Evolutionary conservation across 1,140 invertebrate species (phyloP).

Genomic region (Drosophila miranda): DNA sequence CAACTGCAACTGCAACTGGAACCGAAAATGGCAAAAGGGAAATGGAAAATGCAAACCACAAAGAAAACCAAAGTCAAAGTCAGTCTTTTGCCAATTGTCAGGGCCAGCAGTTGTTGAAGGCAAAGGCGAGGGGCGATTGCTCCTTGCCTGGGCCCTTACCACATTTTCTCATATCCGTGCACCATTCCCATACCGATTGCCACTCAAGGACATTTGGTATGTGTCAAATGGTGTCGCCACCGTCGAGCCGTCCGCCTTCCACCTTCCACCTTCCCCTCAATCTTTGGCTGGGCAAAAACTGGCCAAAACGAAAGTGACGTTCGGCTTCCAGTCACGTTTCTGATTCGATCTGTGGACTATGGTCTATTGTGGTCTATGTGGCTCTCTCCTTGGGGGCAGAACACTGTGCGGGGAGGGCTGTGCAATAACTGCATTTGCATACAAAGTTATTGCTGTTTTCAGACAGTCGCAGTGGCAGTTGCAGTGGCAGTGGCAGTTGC

Average conservation of each 20-base stretch:
- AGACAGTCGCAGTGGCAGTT: conserved; percentile 10
- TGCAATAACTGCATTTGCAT: conserved; percentile 59
- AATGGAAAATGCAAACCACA: conserved; percentile 38
- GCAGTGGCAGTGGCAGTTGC: conserved; percentile 14
- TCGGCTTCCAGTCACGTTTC: conserved; percentile 46
- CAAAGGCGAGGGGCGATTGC: neutral
- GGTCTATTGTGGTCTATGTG: conserved; percentile 16
- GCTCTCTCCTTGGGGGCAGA: conserved; percentile 17
- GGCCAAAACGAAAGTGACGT: conserved; percentile 57
- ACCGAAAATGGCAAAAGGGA: conserved; percentile 23
- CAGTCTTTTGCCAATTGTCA: conserved; percentile 44
- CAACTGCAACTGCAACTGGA: conserved; percentile 21
- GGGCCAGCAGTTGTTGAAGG: conserved; percentile 12
- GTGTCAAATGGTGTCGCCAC: conserved; percentile 32
- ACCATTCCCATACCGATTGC: neutral
- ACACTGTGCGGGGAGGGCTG: conserved; percentile 17
- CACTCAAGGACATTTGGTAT: conserved; percentile 55
- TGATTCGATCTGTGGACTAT: conserved; percentile 5
- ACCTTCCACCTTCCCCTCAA: neutral
- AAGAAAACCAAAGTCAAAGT: conserved; percentile 43
- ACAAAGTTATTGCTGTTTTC: conserved; percentile 34
- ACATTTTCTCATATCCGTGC: neutral
- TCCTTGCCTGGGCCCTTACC: neutral
- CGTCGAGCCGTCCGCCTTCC: neutral
- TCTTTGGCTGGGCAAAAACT: conserved; percentile 26